Conservation (phyloP, 2,888 invertebrate species). For the Diarsia brunnea region DNA sequence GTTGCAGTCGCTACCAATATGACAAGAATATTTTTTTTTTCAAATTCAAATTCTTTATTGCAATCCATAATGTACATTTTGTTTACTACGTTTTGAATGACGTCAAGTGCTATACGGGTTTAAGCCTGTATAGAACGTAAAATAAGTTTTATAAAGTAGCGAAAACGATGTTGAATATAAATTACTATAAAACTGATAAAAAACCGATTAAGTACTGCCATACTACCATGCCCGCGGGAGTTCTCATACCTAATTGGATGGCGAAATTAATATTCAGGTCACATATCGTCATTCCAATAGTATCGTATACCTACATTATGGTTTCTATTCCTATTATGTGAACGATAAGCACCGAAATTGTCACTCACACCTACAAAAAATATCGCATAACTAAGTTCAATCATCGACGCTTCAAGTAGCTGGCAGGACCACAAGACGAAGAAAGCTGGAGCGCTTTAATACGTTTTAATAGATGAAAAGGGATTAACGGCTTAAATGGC, state of each 20-base stretch:
- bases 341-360: conserved; percentile 6
- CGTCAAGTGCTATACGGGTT: conserved; percentile 3
- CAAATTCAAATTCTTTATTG: too few relatives aligned
- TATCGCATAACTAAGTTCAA: not conserved
- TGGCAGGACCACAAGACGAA: too few relatives aligned
- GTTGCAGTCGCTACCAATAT: not conserved
- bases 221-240: not conserved
- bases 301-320: not conserved
- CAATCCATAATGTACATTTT: too few relatives aligned
- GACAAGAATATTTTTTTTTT: not conserved
- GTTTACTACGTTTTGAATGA: not conserved
- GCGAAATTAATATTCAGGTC: conserved; percentile 54
- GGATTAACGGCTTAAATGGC: not conserved
- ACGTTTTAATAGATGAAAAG: not conserved
- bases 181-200: not conserved
- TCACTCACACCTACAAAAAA: not conserved
- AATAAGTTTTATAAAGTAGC: conserved; percentile 11
- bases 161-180: not conserved
- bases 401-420: not conserved
- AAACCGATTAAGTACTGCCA: not conserved
- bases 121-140: conserved; percentile 13
- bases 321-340: conserved; percentile 18
- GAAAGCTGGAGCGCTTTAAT: not conserved
- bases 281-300: not conserved
- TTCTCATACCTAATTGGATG: conserved; percentile 37